Conservation (phyloP, 2,888 invertebrate genomes). For the Caprella mutica region DNA sequence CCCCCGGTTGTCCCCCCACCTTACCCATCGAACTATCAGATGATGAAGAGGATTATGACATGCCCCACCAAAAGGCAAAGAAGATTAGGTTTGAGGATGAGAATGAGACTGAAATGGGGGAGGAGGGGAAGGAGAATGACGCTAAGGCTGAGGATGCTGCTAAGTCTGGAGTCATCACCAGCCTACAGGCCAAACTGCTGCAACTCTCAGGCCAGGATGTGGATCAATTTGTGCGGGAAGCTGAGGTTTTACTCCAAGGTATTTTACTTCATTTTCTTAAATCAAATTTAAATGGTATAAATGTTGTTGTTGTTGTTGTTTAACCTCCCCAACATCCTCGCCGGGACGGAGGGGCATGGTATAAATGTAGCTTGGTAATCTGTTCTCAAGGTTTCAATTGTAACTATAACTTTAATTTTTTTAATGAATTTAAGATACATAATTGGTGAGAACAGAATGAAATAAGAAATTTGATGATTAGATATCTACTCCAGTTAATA, state of each 20-base stretch:
- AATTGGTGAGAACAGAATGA: too few relatives aligned
- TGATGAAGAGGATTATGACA: constrained; percentile 49
- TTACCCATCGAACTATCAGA: constrained; percentile 62
- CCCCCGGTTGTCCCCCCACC: constrained; percentile 78
- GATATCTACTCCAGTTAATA: too few relatives aligned
- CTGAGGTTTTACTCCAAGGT: constrained; percentile 32
- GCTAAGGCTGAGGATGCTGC: neutral
- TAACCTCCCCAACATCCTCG: too few relatives aligned
- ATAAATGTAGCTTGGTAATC: too few relatives aligned
- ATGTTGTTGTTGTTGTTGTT: too few relatives aligned
- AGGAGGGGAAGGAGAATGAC: constrained; percentile 30
- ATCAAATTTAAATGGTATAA: too few relatives aligned
- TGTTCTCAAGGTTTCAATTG: too few relatives aligned
- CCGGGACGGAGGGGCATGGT: too few relatives aligned
- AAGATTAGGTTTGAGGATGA: constrained; percentile 34
- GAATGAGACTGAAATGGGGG: constrained; percentile 31
- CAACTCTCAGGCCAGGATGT: constrained; percentile 83
- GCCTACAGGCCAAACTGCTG: constrained; percentile 73
- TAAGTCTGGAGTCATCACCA: constrained; percentile 20
- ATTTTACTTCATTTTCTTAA: too few relatives aligned
- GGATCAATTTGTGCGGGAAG: constrained; percentile 79
- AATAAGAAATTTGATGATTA: too few relatives aligned
- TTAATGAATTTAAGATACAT: too few relatives aligned
- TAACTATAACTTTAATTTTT: too few relatives aligned
- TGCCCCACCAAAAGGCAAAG: constrained; percentile 37